Conservation (phyloP, 2,888 invertebrate species). For the Drosophila prostipennis region DNA sequence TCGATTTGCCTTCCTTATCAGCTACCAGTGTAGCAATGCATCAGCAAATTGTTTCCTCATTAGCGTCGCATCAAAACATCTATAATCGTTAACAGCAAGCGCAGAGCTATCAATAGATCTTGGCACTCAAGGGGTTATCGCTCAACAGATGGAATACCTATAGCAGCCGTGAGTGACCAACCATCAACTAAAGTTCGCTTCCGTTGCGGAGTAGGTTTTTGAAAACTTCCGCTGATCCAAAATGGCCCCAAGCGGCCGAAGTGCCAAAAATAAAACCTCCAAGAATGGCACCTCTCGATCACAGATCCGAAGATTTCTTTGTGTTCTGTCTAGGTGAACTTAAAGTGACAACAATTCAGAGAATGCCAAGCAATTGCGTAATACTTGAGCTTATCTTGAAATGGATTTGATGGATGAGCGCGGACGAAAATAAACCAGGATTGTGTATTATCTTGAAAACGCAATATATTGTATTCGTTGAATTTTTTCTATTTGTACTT, state of each 20-base stretch:
- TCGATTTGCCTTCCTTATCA: constrained; percentile 30
- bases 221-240: constrained; percentile 24
- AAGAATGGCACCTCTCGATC: constrained; percentile 7
- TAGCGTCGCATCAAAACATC: constrained; percentile 38
- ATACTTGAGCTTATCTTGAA: constrained; percentile 44
- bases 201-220: constrained; percentile 17
- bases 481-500: no score
- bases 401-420: constrained; percentile 5
- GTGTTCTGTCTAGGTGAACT: not conserved
- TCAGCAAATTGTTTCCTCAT: constrained; percentile 64
- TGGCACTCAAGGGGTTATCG: constrained; percentile 28
- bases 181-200: constrained; percentile 14
- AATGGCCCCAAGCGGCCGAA: constrained; percentile 8
- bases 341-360: constrained; percentile 3
- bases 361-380: constrained; percentile 39
- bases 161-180: no score
- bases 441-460: constrained; percentile 9
- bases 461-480: not conserved
- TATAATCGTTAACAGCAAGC: constrained; percentile 18
- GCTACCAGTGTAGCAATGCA: constrained; percentile 22
- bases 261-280: not conserved
- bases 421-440: constrained; percentile 34
- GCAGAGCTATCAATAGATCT: constrained; percentile 26
- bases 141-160: not conserved
- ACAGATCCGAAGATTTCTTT: not conserved